These are phyloP conservation scores for Himalopsyche kuldschensis DNA, from an alignment of 2,888 invertebrate genomes.

Conservation along the genomic window DNA sequence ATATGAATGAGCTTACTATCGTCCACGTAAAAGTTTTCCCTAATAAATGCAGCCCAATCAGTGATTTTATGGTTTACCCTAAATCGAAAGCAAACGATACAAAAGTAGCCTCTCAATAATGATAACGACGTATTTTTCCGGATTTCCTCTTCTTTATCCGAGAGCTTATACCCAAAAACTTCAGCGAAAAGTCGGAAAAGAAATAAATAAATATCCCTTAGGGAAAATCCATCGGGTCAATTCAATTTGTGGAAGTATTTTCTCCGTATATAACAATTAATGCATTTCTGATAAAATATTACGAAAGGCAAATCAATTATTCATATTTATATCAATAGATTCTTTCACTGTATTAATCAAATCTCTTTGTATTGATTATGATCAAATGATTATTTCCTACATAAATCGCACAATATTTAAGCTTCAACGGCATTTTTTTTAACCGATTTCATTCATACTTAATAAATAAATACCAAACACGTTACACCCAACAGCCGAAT, in stretches of 20 bases:
- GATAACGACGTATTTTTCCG: not conserved
- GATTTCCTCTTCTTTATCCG: not conserved
- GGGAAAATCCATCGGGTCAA: slow-evolving; percentile 22
- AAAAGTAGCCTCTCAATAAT: not conserved
- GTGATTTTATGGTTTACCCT: not conserved
- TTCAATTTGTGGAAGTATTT: slow-evolving; percentile 30
- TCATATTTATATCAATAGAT: not conserved
- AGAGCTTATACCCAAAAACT: not conserved
- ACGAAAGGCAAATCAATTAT: not conserved
- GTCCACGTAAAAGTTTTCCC: not conserved
- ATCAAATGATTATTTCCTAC: not conserved
- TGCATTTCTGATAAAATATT: slow-evolving; percentile 22
- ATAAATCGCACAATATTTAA: too few species aligned
- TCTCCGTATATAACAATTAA: slow-evolving; percentile 33
- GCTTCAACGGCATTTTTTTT: too few species aligned
- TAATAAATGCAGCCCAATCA: not conserved
- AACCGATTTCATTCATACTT: too few species aligned
- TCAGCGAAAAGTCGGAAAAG: not conserved
- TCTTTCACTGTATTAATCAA: too few species aligned
- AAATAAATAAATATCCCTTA: not conserved
- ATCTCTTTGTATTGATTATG: too few species aligned
- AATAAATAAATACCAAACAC: too few species aligned
- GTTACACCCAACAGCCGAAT: too few species aligned
- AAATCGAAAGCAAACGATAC: not conserved
- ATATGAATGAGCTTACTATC: too few species aligned